Evolutionary conservation across 1,140 invertebrate genomes (phyloP).

Genomic region (Parapsyche elsis): DNA sequence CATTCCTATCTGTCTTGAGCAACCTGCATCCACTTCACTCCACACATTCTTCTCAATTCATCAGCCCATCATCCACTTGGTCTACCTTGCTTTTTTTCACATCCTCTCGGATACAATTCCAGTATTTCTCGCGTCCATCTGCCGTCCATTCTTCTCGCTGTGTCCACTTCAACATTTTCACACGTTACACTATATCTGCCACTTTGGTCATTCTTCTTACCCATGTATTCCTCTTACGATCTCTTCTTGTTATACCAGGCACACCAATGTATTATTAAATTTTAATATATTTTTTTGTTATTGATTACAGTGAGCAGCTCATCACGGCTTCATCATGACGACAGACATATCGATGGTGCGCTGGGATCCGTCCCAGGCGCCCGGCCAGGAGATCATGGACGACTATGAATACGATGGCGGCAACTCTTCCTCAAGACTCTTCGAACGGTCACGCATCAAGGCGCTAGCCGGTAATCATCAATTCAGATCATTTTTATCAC

Average conservation of each 20-base stretch:
- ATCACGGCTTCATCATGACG: constrained; percentile 79
- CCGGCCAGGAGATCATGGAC: constrained; percentile 85
- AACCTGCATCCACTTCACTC: too few species aligned
- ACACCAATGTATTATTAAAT: neutral
- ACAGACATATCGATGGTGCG: constrained; percentile 96
- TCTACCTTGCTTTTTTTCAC: too few species aligned
- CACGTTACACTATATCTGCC: too few species aligned
- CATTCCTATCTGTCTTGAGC: too few species aligned
- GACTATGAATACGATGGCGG: constrained; percentile 99
- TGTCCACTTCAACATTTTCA: too few species aligned
- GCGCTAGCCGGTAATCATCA: constrained; percentile 87
- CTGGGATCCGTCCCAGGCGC: constrained; percentile 88
- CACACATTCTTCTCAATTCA: too few species aligned
- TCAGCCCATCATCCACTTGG: too few species aligned
- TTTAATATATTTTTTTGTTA: constrained; percentile 11
- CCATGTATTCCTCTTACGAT: too few species aligned
- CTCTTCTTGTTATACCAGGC: neutral
- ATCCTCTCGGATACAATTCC: too few species aligned
- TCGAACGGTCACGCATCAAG: constrained; percentile 98
- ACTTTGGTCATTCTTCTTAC: too few species aligned
- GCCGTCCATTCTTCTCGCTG: too few species aligned
- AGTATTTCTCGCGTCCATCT: too few species aligned
- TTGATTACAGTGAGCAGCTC: constrained; percentile 55
- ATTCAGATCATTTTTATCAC: neutral
- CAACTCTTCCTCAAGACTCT: constrained; percentile 97